phyloP scores from a whole-genome alignment of 2,113 vertebrate species.

The Columba janthina region DNA sequence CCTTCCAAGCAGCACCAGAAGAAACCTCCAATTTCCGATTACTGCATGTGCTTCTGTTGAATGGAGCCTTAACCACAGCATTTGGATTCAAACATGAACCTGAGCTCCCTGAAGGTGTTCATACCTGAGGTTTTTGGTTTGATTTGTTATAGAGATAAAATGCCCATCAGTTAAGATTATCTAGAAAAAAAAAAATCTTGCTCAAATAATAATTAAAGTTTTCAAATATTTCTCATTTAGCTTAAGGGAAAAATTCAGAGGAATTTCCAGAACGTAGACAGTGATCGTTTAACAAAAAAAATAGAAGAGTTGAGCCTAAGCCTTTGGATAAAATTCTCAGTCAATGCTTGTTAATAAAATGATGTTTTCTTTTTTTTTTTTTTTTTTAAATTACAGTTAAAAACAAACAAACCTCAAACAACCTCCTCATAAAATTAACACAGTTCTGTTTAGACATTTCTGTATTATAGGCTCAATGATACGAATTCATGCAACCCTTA shows the following conservation, averaged over 20 bases:
- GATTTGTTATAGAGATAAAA: background rate
- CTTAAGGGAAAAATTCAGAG: background rate
- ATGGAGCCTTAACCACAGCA: background rate
- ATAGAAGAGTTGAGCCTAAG: background rate
- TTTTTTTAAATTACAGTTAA: background rate
- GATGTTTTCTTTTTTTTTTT: accelerated
- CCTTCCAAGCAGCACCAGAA: background rate
- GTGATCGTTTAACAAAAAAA: background rate
- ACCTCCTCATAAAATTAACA: background rate
- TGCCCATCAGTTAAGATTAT: background rate
- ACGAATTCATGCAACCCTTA: background rate
- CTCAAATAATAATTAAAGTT: background rate
- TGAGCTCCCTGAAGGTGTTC: background rate
- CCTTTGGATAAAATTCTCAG: background rate
- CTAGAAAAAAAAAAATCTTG: background rate
- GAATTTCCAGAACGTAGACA: background rate
- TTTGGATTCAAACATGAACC: background rate
- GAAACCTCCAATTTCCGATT: background rate
- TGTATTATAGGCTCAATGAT: background rate
- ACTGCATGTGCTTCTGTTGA: background rate
- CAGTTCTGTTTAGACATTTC: background rate
- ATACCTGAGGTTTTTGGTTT: background rate
- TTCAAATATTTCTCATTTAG: background rate
- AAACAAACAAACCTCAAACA: background rate
- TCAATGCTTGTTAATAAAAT: background rate